Evolutionary conservation across 2,113 vertebrate species (phyloP).

Genomic region (Spheniscus mendiculus): DNA sequence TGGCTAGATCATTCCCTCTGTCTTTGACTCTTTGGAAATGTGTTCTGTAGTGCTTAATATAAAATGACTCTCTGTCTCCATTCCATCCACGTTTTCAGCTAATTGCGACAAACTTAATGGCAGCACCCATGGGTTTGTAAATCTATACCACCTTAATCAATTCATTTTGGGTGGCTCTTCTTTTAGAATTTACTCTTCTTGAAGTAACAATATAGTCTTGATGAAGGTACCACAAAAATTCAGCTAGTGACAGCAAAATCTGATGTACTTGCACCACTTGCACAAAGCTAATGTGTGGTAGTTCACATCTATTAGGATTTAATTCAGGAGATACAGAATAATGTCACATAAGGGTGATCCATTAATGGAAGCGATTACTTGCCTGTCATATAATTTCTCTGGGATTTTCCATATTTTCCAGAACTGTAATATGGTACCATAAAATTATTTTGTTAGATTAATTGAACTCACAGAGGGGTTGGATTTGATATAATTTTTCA

Average conservation of each 20-base stretch:
- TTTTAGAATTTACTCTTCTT: not conserved
- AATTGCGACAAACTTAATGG: not conserved
- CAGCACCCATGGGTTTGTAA: not conserved
- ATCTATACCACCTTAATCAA: not conserved
- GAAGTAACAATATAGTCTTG: not conserved
- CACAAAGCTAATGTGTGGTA: not conserved
- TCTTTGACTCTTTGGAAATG: not conserved
- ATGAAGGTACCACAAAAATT: not conserved
- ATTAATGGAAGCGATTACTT: not conserved
- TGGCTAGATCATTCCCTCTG: not conserved
- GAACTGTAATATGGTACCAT: not conserved
- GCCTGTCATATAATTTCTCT: not conserved
- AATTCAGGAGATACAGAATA: not conserved
- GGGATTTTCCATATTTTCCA: not conserved
- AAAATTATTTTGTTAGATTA: not conserved
- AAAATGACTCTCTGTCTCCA: not conserved
- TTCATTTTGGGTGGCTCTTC: not conserved
- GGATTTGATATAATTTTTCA: not conserved
- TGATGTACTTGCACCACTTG: not conserved
- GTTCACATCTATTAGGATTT: not conserved
- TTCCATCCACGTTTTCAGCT: not conserved
- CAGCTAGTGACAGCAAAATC: not conserved
- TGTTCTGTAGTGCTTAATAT: not conserved
- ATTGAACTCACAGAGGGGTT: not conserved
- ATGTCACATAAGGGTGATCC: not conserved